A percentile compares a stretch with the other conserved stretches of the same genome.
Conservation (phyloP, 2,113 vertebrate genomes). For the Anoura caudifer region DNA sequence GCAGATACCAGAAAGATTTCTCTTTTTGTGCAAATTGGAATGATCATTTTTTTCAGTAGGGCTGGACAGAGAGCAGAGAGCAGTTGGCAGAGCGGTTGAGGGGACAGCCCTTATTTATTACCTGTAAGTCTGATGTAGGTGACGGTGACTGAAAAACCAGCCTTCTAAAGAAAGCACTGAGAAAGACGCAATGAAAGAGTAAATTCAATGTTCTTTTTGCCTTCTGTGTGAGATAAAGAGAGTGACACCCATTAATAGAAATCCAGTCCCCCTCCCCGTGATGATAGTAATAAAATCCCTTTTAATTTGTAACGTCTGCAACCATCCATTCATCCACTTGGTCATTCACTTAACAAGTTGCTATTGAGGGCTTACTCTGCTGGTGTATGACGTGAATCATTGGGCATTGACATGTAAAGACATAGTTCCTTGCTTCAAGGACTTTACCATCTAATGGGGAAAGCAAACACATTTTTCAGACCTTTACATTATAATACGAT, state of each 20-base stretch:
- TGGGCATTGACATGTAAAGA: not conserved
- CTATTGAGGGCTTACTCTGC: not conserved
- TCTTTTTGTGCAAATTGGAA: not conserved
- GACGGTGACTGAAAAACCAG: not conserved
- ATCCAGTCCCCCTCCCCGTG: not conserved
- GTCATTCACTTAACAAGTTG: not conserved
- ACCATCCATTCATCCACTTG: not conserved
- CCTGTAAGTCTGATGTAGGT: fast-evolving
- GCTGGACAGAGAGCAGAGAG: not conserved
- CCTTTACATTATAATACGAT: not conserved
- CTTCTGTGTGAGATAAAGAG: not conserved
- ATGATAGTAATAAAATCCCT: not conserved
- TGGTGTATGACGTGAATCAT: not conserved
- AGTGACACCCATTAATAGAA: not conserved
- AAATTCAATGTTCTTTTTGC: not conserved
- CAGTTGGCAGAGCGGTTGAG: not conserved
- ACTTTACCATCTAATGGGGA: not conserved
- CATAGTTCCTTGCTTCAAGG: not conserved
- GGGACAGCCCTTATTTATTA: not conserved
- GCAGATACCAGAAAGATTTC: not conserved
- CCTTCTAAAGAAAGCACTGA: not conserved
- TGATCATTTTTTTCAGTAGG: not conserved
- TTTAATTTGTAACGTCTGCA: not conserved
- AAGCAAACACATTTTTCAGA: not conserved
- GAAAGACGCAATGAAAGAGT: not conserved